A percentile compares a stretch with the other conserved stretches of the same genome.
phyloP scores from a whole-genome alignment of 2,888 invertebrate genomes.

The Zygogramma bicolorata region DNA sequence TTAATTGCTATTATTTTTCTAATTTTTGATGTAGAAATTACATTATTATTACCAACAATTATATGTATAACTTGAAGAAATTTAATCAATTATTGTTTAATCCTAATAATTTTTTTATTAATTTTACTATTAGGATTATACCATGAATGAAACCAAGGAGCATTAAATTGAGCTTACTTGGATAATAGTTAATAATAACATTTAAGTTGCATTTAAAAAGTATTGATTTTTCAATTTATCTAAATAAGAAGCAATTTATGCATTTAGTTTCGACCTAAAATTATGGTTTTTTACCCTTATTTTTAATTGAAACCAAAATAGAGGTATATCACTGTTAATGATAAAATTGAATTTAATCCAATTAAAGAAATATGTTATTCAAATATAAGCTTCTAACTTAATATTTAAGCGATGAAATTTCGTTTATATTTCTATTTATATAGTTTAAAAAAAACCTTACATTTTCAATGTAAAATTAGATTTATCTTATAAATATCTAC shows the following conservation, averaged over 20 bases:
- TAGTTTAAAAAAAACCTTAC: constrained; percentile 76
- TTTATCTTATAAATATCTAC: constrained; percentile 60
- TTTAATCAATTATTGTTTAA: constrained; percentile 54
- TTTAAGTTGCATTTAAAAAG: constrained; percentile 69
- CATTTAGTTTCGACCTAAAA: constrained; percentile 71
- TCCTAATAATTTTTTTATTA: constrained; percentile 63
- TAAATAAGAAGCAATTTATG: constrained; percentile 67
- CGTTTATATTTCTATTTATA: constrained; percentile 72
- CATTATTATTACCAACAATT: constrained; percentile 73
- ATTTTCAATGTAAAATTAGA: constrained; percentile 76
- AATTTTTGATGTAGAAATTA: constrained; percentile 82
- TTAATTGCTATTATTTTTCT: constrained; percentile 77
- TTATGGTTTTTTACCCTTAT: constrained; percentile 66
- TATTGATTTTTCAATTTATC: constrained; percentile 65
- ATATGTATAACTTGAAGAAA: constrained; percentile 62
- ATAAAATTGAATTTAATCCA: constrained; percentile 43
- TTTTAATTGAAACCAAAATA: constrained; percentile 65
- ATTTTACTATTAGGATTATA: constrained; percentile 70
- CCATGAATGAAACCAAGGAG: constrained; percentile 73
- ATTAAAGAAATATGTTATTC: constrained; percentile 70
- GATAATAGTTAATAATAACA: constrained; percentile 67
- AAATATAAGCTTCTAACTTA: constrained; percentile 75
- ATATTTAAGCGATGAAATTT: constrained; percentile 66
- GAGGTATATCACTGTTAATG: constrained; percentile 34
- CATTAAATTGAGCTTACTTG: constrained; percentile 69